Base-by-base conservation (phyloP, 2,797 vertebrate species). In the Saxicola maurus region DNA sequence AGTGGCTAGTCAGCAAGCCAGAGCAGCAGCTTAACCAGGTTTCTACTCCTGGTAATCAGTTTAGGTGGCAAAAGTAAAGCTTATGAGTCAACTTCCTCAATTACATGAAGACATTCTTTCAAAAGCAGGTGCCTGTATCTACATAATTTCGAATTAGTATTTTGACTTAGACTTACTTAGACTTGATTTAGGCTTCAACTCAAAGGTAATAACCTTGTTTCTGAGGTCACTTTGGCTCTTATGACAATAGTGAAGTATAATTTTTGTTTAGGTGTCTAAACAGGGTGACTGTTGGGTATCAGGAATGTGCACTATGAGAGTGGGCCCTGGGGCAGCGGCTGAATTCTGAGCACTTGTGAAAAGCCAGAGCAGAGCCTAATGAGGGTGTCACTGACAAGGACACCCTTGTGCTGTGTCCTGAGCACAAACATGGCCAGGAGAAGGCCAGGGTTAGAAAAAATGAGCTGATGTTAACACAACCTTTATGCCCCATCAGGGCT, bases 31-130 rank as follows among this genome's bases (percentile, higher is more conserved):
- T 82, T 69, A 79, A 57, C 72, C 25, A 61, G 51, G 46, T 82
- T 76, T 74, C 68, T 72, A 31, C 57, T 59, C n/a, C 53, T 59
- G 6, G 46, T 85, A 77, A 37, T 76, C 1, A 0, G n/a, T 93
- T 82, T 69, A 78, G 81, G 71, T 79, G 67, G 64, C 64, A 69
- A 81, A 92, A 87, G 52, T 87, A 91, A 86, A 87, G 66, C 40
- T 48, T 30, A 4, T 65, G 43, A 45, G 51, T 89, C 82, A 90
- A n/a, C 48, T 77, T 88, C 55, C 55, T 71, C 72, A 82, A 27
- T 65, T 75, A 48, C 55, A 8, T 2, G 17, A 45, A 51, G 46
- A 68, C 20, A 17, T 18, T 31, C 42, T 55, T 67, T 65, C 24
- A 62, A 61, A 89, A 76, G 14, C 17, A 37, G 20, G 19, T 68